These are phyloP conservation scores for Cyclophora albipunctata DNA, from an alignment of 2,888 invertebrate genomes.

Conservation along the genomic window DNA sequence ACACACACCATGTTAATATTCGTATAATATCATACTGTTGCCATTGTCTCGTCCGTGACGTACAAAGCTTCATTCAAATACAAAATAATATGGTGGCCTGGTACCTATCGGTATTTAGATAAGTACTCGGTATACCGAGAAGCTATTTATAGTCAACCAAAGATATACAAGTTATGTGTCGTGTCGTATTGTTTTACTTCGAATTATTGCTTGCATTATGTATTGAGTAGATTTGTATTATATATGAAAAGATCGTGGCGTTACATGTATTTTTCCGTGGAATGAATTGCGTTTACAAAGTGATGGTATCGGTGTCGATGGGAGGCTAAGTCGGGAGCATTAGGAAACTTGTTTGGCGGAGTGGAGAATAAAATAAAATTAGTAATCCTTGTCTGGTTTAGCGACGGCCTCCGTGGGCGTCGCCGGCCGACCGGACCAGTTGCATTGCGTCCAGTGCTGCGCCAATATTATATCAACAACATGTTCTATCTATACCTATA, in stretches of 20 bases:
- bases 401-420: slow-evolving; percentile 44
- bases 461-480: slow-evolving; percentile 1
- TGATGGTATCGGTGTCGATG: slow-evolving; percentile 17
- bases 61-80: no score
- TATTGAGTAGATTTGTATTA: no score
- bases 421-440: slow-evolving; percentile 18
- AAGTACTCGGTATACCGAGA: no score
- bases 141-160: no score
- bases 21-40: slow-evolving; percentile 6
- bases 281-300: background rate
- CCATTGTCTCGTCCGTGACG: background rate
- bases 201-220: no score
- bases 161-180: no score
- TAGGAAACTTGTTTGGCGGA: slow-evolving; percentile 54
- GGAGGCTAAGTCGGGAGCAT: slow-evolving; percentile 32
- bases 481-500: background rate
- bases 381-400: slow-evolving; percentile 54
- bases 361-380: slow-evolving; percentile 52
- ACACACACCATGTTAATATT: slow-evolving; percentile 13
- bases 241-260: no score
- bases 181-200: no score
- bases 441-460: slow-evolving; percentile 5
- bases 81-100: no score
- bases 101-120: no score
- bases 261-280: no score